Evolutionary conservation across 2,113 vertebrate species (phyloP).

Genomic region (Plecotus auritus): DNA sequence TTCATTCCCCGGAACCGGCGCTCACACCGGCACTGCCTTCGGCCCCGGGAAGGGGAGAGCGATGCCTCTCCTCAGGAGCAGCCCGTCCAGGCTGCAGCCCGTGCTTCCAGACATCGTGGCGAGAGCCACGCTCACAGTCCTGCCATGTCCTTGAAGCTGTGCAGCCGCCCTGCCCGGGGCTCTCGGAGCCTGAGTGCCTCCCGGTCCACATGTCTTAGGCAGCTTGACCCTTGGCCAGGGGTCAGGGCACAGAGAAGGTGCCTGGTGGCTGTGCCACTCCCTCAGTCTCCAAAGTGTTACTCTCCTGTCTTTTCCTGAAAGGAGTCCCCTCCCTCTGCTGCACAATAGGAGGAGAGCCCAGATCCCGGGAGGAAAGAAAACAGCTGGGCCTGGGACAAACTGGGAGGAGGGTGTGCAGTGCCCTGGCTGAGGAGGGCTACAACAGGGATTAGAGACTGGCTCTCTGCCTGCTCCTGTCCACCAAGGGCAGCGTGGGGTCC

Average conservation of each 20-base stretch:
- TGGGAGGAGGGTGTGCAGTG: slow-evolving; percentile 4
- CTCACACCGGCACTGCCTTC: not conserved
- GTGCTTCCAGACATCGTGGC: not conserved
- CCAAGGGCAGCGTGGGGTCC: not conserved
- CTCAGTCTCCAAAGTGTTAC: not conserved
- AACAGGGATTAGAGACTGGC: too few relatives aligned
- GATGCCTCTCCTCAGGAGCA: not conserved
- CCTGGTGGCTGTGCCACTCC: not conserved
- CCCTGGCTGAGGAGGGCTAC: slow-evolving; percentile 4
- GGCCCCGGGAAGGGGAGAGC: not conserved
- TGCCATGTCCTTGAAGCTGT: too few relatives aligned
- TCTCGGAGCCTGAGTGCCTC: not conserved
- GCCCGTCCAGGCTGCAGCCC: not conserved
- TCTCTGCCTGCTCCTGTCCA: not conserved
- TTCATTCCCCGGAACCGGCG: not conserved
- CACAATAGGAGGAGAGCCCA: not conserved
- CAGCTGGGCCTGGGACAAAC: not conserved
- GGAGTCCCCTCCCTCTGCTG: not conserved
- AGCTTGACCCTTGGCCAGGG: not conserved
- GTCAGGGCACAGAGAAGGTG: not conserved
- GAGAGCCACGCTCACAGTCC: not conserved
- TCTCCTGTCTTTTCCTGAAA: not conserved
- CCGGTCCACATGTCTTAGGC: not conserved
- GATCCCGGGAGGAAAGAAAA: not conserved
- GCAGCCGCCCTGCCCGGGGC: not conserved